These are phyloP conservation scores for Amblyornis subalaris DNA, from an alignment of 2,113 vertebrate genomes.

Conservation along the genomic window DNA sequence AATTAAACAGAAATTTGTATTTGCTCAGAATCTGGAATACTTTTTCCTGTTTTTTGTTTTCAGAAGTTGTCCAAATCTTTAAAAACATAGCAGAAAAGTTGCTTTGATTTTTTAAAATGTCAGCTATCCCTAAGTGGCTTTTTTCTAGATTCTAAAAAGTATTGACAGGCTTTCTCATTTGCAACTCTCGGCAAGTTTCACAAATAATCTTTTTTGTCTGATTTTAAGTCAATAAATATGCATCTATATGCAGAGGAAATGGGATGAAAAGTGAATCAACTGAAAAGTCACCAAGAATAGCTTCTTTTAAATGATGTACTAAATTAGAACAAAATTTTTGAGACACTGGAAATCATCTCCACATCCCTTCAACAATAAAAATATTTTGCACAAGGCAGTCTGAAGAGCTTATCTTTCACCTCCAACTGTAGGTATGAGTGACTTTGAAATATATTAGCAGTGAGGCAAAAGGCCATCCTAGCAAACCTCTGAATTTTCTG, in stretches of 20 bases:
- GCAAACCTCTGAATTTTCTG: not conserved
- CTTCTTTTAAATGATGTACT: not conserved
- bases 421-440: not conserved
- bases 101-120: constrained; percentile 15
- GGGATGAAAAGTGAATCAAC: not conserved
- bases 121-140: not conserved
- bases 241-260: not conserved
- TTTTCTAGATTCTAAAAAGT: not conserved
- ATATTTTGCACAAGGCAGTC: not conserved
- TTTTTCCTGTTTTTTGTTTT: not conserved
- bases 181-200: not conserved
- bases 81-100: not conserved
- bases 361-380: not conserved
- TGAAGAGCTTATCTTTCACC: not conserved
- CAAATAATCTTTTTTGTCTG: not conserved
- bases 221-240: constrained; percentile 15
- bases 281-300: not conserved
- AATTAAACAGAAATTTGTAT: not conserved
- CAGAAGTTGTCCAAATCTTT: not conserved
- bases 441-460: not conserved
- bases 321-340: not conserved
- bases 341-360: not conserved
- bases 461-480: not conserved
- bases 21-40: not conserved
- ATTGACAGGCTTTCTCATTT: constrained; percentile 14